These are phyloP conservation scores for Conopomorpha cramerella DNA, from an alignment of 1,140 invertebrate species.

Conservation along the genomic window DNA sequence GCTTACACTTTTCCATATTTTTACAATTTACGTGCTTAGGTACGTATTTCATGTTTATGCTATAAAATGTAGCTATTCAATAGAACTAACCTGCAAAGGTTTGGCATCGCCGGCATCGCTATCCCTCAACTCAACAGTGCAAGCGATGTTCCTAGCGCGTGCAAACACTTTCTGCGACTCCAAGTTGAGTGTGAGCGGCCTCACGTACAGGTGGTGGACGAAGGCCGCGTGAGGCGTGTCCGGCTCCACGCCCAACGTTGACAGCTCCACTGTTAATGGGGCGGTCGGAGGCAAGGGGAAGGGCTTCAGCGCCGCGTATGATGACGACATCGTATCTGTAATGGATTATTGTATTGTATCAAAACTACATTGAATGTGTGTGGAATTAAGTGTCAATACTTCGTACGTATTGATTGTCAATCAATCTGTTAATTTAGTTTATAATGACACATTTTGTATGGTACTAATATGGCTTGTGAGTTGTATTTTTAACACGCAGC, in stretches of 20 bases:
- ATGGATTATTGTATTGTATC: no score
- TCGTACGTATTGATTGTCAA: no score
- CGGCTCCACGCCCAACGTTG: constrained; percentile 76
- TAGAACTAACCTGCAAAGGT: constrained; percentile 28
- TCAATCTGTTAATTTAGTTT: no score
- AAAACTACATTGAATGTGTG: no score
- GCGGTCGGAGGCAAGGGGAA: constrained; percentile 76
- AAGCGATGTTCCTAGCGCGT: constrained; percentile 89
- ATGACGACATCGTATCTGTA: constrained; percentile 81
- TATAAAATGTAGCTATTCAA: no score
- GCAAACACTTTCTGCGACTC: constrained; percentile 90
- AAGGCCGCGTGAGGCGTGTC: constrained; percentile 82
- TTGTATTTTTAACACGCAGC: no score
- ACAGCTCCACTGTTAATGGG: constrained; percentile 78
- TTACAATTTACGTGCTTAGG: no score
- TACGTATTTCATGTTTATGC: no score
- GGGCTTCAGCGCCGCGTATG: constrained; percentile 78
- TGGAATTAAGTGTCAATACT: no score
- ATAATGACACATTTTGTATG: no score
- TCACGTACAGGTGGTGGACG: constrained; percentile 88
- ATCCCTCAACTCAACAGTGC: constrained; percentile 83
- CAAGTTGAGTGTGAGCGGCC: constrained; percentile 84
- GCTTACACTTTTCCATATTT: no score
- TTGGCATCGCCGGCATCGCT: constrained; percentile 49
- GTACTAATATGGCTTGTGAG: no score